Base-by-base conservation (phyloP, 2,113 vertebrate species). In the Ictidomys tridecemlineatus region DNA sequence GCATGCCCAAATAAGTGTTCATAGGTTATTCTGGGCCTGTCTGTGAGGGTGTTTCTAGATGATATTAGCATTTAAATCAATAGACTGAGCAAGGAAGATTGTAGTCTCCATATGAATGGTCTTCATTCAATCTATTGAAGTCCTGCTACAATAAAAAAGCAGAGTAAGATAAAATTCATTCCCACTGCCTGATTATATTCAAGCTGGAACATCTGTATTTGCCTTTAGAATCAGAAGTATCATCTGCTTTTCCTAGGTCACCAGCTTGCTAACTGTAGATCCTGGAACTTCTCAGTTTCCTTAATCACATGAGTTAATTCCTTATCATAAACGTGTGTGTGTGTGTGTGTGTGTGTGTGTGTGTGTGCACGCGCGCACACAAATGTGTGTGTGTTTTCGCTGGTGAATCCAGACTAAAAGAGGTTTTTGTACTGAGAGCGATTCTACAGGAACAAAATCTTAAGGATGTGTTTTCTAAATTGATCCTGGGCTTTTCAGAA, bases 361-460 rank as follows among this genome's bases (percentile, higher is more conserved):
- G 32, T 70, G 42, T 0, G 42, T 5, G 42, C 5, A 1, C 42
- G 1, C 42, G 7, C 42, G 42, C 7, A 6, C 6, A 1, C 42
- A 4, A 6, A 45, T 72, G 13, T 4, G 37, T 56, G 4, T 56
- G 17, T 74, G 17, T 42, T 56, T 53, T 74, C 12, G 67, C 42
- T 85, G 34, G 28, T 30, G 22, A 63, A 39, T 17, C 8, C 12
- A 92, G 18, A 37, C 24, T 63, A 67, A 53, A 53, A 32, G 3
- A 37, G 20, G 53, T 67, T n/a, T 67, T 42, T 9, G 48, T 45
- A 39, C 10, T 28, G 16, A 73, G 20, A 56, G 22, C 45, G 14
- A 93, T 34, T 78, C 45, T 30, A 77, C 5, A 78, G 45, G 22
- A 86, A 56, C 5, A 34, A 1, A 78, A 39, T 56, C 85, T 34